Evolutionary conservation across 2,113 vertebrate genomes (phyloP), one percentile per base, ranked within the genome.

Genomic region (Coracopsis vasa): DNA sequence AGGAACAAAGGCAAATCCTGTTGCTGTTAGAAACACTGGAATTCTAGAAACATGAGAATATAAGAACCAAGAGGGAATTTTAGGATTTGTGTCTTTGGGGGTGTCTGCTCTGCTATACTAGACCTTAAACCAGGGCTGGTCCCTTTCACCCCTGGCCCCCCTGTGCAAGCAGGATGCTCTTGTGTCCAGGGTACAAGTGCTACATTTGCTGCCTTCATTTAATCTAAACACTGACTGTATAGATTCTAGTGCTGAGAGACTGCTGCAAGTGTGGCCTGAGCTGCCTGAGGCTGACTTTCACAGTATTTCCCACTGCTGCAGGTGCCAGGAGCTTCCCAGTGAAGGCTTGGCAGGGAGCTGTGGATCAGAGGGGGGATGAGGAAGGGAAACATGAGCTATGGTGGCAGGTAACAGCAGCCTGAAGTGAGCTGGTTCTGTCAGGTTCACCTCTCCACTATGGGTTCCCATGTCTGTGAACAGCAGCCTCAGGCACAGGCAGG

Each of bases 351-450:
- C 44, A 27, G 58, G 83, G 45, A 31, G 50, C 31, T 64, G 44
- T 31, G 13, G 15, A 10, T 41, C 35, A 7, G 62, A 45, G 61
- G 21, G 6, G 10, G 19, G 1, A 3, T 29, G 19, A 67, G 39
- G 29, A 16, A 25, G 37, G 12, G 56, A 60, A 33, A 18, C 4
- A 0, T 2, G 16, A 16, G 44, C 56, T 6, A 1, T 10, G 31
- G 33, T 48, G 60, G 45, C 41, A 31, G 42, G 45, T 33, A 24
- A 2, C 6, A 18, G 21, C 31, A 28, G 54, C 18, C 9, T 4
- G 45, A 27, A 27, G 47, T 1, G 27, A 62, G 42, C 75, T 66
- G 44, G 10, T 67, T 33, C 25, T 73, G 45, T 13, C 28, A n/a
- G 45, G 27, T 29, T 0, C 8, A 2, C 31, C 48, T 73, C 44